These are phyloP conservation scores for Ceratothoa steindachneri DNA, from an alignment of 2,888 invertebrate species.

Conservation along the genomic window DNA sequence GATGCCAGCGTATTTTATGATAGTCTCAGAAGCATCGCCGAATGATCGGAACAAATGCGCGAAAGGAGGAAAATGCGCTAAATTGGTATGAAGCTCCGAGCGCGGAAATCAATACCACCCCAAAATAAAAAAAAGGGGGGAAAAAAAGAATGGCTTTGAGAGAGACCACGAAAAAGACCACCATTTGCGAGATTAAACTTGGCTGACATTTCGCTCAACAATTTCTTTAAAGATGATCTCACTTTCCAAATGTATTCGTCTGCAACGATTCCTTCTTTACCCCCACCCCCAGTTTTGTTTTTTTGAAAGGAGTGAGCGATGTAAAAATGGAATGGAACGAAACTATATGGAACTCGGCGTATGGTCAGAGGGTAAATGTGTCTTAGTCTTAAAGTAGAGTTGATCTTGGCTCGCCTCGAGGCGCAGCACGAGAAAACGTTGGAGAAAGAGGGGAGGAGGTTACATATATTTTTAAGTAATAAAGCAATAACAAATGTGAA, in stretches of 20 bases:
- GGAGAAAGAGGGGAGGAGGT: no score
- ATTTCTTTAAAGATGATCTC: constrained; percentile 12
- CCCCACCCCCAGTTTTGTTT: no score
- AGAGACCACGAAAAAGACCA: background rate
- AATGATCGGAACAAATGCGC: background rate
- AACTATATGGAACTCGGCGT: constrained; percentile 4
- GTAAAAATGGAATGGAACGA: constrained; percentile 13
- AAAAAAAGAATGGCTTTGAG: background rate
- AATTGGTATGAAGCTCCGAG: background rate
- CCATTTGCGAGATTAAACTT: constrained; percentile 13
- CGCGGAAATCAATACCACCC: background rate
- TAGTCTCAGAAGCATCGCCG: background rate
- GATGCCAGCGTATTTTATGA: background rate
- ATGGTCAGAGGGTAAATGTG: constrained; percentile 34
- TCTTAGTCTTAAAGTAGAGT: constrained; percentile 22
- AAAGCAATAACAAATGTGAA: no score
- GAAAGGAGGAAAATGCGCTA: background rate
- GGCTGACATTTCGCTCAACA: background rate
- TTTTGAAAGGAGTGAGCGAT: background rate
- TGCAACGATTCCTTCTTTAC: background rate
- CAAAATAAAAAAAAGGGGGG: background rate
- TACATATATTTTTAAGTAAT: no score
- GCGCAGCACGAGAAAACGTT: background rate
- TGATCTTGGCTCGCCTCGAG: constrained; percentile 3
- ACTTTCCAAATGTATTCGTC: constrained; percentile 10